Evolutionary conservation across 1,140 invertebrate genomes (phyloP), one percentile per base, ranked within the genome.

Genomic region (Sesamia nonagrioides): DNA sequence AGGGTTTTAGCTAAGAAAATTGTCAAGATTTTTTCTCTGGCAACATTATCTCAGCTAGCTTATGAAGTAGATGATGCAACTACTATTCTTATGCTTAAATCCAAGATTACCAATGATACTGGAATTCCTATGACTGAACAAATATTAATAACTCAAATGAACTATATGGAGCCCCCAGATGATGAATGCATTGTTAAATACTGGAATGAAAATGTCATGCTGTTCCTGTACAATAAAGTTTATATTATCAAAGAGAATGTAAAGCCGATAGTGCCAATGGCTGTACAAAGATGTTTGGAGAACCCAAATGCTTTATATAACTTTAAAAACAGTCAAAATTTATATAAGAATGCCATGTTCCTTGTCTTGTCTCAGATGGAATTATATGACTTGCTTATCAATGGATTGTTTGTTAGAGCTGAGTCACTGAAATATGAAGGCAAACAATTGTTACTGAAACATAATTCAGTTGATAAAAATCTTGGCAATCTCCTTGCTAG

Each of bases 11-110:
- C 89, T 13, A 95, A 93, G 54, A 96, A 95, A 87, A 96, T 97
- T 69, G 89, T 97, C 0, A 96, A 95, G 45, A 90, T 97, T 17
- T 97, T 97, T 84, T 96, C 94, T 52, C 94, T 97, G 0, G 88
- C 94, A 15, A 95, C 95, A 18, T 95, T 96, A 79, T 89, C 95
- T 61, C 92, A 92, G 21, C 88, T 96, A 18, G 95, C 95, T 35
- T 97, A 96, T 90, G 95, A 96, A 85, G 95, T 97, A 50, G 91
- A 96, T 82, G 92, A 95, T 4, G 84, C 92, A n/a, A 96, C 95
- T 8, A 91, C 90, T 75, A 80, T 96, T 78, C 58, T 78, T 60
- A 94, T 87, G 15, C 80, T 96, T 17, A 95, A 96, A 88, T 82
- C 78, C 18, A 96, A 95, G 95, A 94, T 96, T 17, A 86, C 89